Base-by-base conservation (phyloP, 1,140 invertebrate genomes). In the Babylonia areolata region DNA sequence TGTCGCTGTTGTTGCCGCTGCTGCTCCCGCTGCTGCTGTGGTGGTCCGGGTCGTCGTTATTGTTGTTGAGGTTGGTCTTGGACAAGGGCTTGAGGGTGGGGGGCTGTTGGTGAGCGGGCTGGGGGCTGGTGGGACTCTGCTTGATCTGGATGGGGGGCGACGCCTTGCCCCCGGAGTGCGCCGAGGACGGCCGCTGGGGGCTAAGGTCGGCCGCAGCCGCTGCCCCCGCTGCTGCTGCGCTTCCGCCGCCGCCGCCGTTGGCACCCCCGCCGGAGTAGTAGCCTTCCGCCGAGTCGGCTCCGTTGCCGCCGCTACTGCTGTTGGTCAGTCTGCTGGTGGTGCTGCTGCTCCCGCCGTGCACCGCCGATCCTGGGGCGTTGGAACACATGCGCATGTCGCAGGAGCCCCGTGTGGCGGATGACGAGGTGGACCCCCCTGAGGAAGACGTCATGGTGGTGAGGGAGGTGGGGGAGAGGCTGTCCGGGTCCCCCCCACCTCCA, bases 21-120 rank as follows among this genome's bases (percentile, higher is more conserved):
- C 51, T 81, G 78, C n/a, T n/a, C n/a, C n/a, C n/a, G n/a, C n/a
- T n/a, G 39, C 42, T 81, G 85, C 51, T 81, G 78, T 75, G n/a
- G 39, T 71, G 80, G 69, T 75, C 37, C 20, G 40, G 23, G 35
- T 84, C 46, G 46, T 39, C 58, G 39, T 46, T 42, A 75, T 84
- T 85, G 31, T 51, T 75, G 58, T 51, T 46, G 39, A n/a, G 1
- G 58, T 82, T 64, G 58, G 17, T 64, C 12, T 12, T 46, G 82
- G 81, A 33, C 11, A 87, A 51, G 71, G 73, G 33, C 69, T 81
- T 40, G 20, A 58, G 15, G 37, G 39, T 69, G 3, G 87, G 58
- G 64, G 81, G 51, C 9, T 85, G 73, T 28, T 85, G 79, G 31
- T 83, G 58, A 3, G 86, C 69, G 9, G 86, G 83, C 58, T 83